Percentiles rank a stretch among this genome's conserved stretches.
Evolutionary conservation across 2,888 invertebrate genomes (phyloP).

Genomic region (Diplolepis rosae): DNA sequence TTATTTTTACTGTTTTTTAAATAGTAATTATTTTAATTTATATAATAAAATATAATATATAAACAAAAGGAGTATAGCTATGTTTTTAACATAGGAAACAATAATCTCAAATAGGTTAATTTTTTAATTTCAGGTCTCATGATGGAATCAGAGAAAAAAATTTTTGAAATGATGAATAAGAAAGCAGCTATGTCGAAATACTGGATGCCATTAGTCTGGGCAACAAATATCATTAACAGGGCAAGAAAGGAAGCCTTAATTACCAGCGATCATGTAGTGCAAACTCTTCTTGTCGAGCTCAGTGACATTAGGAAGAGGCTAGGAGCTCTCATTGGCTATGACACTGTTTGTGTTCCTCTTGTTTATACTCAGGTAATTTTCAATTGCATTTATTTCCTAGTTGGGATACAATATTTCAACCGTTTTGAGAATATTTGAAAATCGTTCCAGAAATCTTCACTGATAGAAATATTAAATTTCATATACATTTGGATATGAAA

Average conservation of each 20-base stretch:
- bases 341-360: constrained; percentile 92
- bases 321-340: constrained; percentile 91
- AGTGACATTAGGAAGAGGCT: constrained; percentile 90
- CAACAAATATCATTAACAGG: constrained; percentile 91
- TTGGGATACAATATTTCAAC: no score
- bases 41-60: no score
- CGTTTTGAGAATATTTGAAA: no score
- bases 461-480: no score
- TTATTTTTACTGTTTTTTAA: no score
- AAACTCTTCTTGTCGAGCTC: constrained; percentile 90
- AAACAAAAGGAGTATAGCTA: no score
- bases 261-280: constrained; percentile 92
- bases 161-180: constrained; percentile 91
- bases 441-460: no score
- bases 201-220: constrained; percentile 96
- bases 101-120: neutral
- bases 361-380: constrained; percentile 90
- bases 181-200: constrained; percentile 94
- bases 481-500: no score
- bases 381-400: neutral
- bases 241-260: constrained; percentile 90
- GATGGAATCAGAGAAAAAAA: constrained; percentile 93
- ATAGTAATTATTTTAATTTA: no score
- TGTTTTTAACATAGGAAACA: no score
- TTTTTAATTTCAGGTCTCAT: constrained; percentile 81